Percentiles rank a stretch among this genome's conserved stretches.
These are phyloP conservation scores for Opisthograptis luteolata DNA, from an alignment of 2,888 invertebrate genomes.

Conservation along the genomic window DNA sequence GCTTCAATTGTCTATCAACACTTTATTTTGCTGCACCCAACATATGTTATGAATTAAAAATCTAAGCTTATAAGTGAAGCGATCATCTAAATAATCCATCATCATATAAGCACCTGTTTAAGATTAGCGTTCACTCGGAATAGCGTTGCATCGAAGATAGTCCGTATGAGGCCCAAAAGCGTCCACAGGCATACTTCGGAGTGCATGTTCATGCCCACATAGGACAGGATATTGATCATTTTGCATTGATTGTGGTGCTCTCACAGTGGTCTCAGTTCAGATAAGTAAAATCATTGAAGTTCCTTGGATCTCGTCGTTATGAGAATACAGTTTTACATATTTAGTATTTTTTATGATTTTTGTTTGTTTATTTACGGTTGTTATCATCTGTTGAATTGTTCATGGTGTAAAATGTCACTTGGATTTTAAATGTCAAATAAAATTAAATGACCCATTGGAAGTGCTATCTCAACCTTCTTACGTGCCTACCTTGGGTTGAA, in stretches of 20 bases:
- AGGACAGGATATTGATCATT: constrained; percentile 73
- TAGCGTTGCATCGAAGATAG: constrained; percentile 82
- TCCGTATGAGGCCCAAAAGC: constrained; percentile 75
- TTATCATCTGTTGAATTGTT: too few relatives aligned
- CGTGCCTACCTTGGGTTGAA: too few relatives aligned
- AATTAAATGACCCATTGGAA: too few relatives aligned
- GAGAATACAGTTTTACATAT: neutral
- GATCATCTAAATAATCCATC: constrained; percentile 32
- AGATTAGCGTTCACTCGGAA: constrained; percentile 82
- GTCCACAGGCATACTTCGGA: constrained; percentile 81
- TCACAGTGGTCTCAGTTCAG: neutral
- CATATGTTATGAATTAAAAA: neutral
- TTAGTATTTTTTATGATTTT: neutral
- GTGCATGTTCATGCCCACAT: constrained; percentile 76
- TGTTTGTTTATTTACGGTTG: too few relatives aligned
- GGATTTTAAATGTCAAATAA: too few relatives aligned
- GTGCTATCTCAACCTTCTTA: too few relatives aligned
- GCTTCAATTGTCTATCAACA: neutral
- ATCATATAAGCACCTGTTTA: constrained; percentile 65
- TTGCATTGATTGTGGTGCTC: constrained; percentile 16
- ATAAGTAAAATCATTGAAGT: neutral
- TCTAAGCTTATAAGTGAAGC: neutral
- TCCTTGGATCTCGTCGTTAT: neutral
- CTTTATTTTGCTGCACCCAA: neutral
- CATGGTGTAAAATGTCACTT: too few relatives aligned